Conservation (phyloP, 2,797 vertebrate species). For the Acomys russatus region DNA sequence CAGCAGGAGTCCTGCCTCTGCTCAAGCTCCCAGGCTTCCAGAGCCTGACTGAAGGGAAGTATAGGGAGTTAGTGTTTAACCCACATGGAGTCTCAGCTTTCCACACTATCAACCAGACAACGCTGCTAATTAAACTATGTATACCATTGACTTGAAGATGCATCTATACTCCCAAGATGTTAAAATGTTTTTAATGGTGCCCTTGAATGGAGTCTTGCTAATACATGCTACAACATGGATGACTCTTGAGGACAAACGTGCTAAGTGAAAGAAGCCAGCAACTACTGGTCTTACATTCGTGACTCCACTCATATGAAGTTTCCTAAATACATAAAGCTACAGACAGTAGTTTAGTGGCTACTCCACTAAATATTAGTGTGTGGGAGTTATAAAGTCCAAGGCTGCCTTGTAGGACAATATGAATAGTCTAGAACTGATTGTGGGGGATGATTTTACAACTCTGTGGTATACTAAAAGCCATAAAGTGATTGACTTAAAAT, state of each 20-base stretch:
- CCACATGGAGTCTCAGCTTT: neutral
- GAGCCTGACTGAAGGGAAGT: neutral
- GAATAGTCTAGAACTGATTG: slow-evolving; percentile 50
- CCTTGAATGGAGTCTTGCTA: neutral
- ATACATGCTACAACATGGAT: neutral
- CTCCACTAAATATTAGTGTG: neutral
- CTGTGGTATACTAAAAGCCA: slow-evolving; percentile 12
- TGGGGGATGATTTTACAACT: neutral
- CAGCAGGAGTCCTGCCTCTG: neutral
- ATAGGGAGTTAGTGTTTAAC: neutral
- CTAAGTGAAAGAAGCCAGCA: neutral
- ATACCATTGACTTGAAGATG: neutral
- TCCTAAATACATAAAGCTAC: neutral
- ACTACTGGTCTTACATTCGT: neutral
- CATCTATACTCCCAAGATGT: neutral
- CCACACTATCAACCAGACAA: neutral
- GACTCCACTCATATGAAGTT: neutral
- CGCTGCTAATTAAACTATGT: neutral
- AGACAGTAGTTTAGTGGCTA: neutral
- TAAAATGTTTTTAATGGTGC: slow-evolving; percentile 13
- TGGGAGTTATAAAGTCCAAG: neutral
- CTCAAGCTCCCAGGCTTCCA: neutral
- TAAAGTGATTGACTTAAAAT: neutral
- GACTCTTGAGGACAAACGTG: neutral
- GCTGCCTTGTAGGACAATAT: neutral